Conservation (phyloP, 2,888 invertebrate genomes). For the Phalera bucephala region DNA sequence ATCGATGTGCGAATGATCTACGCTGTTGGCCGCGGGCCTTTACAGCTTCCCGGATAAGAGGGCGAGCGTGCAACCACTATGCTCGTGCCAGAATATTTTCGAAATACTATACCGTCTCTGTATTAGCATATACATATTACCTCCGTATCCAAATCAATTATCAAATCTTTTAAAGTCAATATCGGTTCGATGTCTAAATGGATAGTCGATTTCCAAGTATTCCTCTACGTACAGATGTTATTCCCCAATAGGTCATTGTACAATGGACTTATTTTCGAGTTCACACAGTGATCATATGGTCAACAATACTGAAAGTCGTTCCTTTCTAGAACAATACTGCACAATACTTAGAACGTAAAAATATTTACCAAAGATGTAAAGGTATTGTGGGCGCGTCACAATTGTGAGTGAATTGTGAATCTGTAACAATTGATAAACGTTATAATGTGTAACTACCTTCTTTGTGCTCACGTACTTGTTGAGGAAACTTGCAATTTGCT, state of each 20-base stretch:
- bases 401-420: slow-evolving; percentile 1
- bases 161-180: too few relatives aligned
- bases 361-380: slow-evolving; percentile 10
- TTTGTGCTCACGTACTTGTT: background rate
- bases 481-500: background rate
- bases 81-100: too few relatives aligned
- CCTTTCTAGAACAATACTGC: slow-evolving; percentile 5
- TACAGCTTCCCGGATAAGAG: too few relatives aligned
- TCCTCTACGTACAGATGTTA: background rate
- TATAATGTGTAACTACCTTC: slow-evolving; percentile 5
- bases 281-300: slow-evolving; percentile 18
- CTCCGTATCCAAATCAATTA: too few relatives aligned
- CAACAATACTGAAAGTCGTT: slow-evolving; percentile 11
- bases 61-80: too few relatives aligned
- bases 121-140: too few relatives aligned
- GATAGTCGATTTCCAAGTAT: background rate
- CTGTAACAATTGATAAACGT: slow-evolving; percentile 2
- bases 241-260: slow-evolving; percentile 14
- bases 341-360: slow-evolving; percentile 12
- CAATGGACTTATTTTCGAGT: slow-evolving; percentile 15
- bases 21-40: too few relatives aligned
- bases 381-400: slow-evolving; percentile 3
- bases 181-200: too few relatives aligned
- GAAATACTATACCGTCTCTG: too few relatives aligned
- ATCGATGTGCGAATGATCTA: too few relatives aligned